phyloP scores from a whole-genome alignment of 2,113 vertebrate species.

The Hemicordylus capensis region DNA sequence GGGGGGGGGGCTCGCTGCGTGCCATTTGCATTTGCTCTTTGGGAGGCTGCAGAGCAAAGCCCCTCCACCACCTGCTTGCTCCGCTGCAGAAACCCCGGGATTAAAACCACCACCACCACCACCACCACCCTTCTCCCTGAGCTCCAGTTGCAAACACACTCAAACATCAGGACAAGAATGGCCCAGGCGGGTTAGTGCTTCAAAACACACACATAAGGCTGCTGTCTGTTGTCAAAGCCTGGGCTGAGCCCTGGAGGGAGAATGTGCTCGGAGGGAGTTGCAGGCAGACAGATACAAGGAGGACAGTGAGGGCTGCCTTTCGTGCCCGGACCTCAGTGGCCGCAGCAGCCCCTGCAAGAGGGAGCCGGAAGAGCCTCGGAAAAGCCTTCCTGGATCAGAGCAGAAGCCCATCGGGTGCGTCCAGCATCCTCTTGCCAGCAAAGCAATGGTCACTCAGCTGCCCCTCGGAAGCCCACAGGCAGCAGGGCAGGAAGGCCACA shows the following conservation, averaged over 20 bases:
- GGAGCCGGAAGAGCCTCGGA: background rate
- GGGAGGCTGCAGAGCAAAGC: background rate
- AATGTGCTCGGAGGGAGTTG: too few relatives aligned
- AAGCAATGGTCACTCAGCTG: background rate
- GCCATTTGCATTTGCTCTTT: conserved; percentile 62
- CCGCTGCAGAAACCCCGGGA: background rate
- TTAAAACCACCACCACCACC: background rate
- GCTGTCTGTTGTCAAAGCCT: background rate
- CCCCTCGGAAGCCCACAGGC: background rate
- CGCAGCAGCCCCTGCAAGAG: background rate
- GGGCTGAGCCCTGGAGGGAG: background rate
- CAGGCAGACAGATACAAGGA: background rate
- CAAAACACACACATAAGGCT: background rate
- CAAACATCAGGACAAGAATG: background rate
- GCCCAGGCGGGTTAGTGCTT: background rate
- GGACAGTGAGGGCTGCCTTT: background rate
- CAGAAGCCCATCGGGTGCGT: background rate
- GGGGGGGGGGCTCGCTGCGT: conserved; percentile 29
- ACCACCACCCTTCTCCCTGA: background rate
- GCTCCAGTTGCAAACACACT: background rate
- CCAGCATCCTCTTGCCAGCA: background rate
- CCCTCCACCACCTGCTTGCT: background rate
- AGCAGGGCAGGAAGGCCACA: too few relatives aligned
- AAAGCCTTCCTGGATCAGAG: background rate
- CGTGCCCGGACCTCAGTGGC: too few relatives aligned